Evolutionary conservation across 2,797 vertebrate genomes (phyloP).

Genomic region (Melanotaenia boesemani): DNA sequence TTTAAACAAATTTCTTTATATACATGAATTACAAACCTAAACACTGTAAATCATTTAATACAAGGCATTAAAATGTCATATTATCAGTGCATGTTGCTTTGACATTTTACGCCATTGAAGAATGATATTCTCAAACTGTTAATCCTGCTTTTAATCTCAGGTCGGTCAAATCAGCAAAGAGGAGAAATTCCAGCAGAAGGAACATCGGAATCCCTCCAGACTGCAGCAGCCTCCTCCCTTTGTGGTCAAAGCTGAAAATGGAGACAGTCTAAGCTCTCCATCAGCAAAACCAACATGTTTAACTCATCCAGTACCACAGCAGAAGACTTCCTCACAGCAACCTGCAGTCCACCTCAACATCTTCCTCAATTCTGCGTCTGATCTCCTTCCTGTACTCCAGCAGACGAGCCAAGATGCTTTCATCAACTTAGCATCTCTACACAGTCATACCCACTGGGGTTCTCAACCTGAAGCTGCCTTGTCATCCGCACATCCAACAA

Average conservation of each 20-base stretch:
- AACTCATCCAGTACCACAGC: slow-evolving; percentile 22
- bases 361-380: slow-evolving; percentile 39
- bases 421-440: slow-evolving; percentile 32
- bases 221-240: slow-evolving; percentile 19
- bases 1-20: too few species aligned
- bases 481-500: slow-evolving; percentile 17
- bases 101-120: slow-evolving; percentile 19
- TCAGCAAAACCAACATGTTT: slow-evolving; percentile 14
- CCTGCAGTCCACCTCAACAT: slow-evolving; percentile 57
- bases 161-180: slow-evolving; percentile 58
- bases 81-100: slow-evolving; percentile 8
- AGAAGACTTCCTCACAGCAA: slow-evolving; percentile 20
- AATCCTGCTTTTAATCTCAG: slow-evolving; percentile 43
- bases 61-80: background rate
- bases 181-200: slow-evolving; percentile 50
- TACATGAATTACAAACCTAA: background rate
- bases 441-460: slow-evolving; percentile 18
- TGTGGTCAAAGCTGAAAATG: slow-evolving; percentile 31
- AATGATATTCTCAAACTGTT: slow-evolving; percentile 20
- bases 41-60: background rate
- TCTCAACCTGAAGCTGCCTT: slow-evolving; percentile 2
- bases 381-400: slow-evolving; percentile 31
- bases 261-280: slow-evolving; percentile 36
- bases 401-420: slow-evolving; percentile 45
- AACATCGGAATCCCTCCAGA: slow-evolving; percentile 18